Percentiles rank a stretch among this genome's conserved stretches.
These are phyloP conservation scores for Catharus bicknelli DNA, from an alignment of 2,113 vertebrate genomes.

Conservation along the genomic window DNA sequence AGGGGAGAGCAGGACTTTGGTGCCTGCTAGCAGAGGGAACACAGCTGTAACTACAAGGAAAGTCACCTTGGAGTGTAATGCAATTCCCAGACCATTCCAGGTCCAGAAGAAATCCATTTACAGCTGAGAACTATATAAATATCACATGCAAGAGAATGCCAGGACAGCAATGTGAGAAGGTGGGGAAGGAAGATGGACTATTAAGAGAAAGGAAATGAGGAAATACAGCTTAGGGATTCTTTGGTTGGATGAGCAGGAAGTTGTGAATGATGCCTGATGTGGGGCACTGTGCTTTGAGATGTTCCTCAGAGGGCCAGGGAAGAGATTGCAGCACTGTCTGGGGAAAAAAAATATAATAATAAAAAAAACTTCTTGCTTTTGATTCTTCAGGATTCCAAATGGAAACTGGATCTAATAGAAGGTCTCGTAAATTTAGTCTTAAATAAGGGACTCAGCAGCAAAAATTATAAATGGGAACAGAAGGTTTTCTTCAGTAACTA, in stretches of 20 bases:
- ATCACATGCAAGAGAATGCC: neutral
- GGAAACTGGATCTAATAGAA: neutral
- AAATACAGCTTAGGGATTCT: neutral
- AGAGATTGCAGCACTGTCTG: neutral
- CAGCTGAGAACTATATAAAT: conserved; percentile 38
- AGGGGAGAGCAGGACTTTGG: neutral
- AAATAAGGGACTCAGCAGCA: neutral
- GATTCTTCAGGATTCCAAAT: neutral
- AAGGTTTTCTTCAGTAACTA: neutral
- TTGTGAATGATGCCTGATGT: neutral
- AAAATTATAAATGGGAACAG: neutral
- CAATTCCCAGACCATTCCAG: conserved; percentile 18
- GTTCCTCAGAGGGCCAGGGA: neutral
- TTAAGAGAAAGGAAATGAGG: neutral
- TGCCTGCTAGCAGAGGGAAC: neutral
- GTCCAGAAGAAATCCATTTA: conserved; percentile 40
- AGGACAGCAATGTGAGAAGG: neutral
- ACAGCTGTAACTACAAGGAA: neutral
- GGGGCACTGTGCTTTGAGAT: neutral
- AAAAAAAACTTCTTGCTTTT: neutral
- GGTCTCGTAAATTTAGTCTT: neutral
- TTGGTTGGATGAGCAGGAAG: neutral
- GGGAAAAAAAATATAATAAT: neutral
- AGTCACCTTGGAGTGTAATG: conserved; percentile 45
- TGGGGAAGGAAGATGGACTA: neutral